Evolutionary conservation across 2,888 invertebrate species (phyloP).

Genomic region (Chorisops tibialis): DNA sequence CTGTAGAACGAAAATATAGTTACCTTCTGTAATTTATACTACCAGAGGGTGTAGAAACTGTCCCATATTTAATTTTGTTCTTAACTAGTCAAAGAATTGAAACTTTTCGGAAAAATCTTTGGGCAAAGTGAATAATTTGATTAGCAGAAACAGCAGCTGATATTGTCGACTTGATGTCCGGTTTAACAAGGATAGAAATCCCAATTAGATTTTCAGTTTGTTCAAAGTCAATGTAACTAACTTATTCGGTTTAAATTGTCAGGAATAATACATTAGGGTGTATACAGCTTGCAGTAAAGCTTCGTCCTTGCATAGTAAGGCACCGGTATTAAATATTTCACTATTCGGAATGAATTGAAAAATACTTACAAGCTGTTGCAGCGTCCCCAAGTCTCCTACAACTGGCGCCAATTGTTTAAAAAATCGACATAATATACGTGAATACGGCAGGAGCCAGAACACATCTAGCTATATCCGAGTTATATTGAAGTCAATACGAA

Average conservation of each 20-base stretch:
- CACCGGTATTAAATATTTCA: not conserved
- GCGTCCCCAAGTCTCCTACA: slow-evolving; percentile 38
- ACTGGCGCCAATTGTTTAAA: slow-evolving; percentile 49
- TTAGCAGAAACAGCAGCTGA: slow-evolving; percentile 68
- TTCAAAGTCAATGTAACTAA: not conserved
- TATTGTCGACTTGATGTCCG: slow-evolving; percentile 62
- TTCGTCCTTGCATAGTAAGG: slow-evolving; percentile 48
- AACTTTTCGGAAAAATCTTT: slow-evolving; percentile 56
- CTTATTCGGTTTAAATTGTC: slow-evolving; percentile 52
- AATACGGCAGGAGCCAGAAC: slow-evolving; percentile 66
- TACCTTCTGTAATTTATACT: too few species aligned
- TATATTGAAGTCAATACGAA: slow-evolving; percentile 51
- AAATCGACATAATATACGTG: slow-evolving; percentile 56
- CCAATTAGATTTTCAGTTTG: not conserved
- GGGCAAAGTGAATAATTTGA: slow-evolving; percentile 70
- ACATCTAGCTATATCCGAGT: slow-evolving; percentile 53
- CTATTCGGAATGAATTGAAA: slow-evolving; percentile 56
- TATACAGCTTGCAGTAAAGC: slow-evolving; percentile 54
- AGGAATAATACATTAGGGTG: slow-evolving; percentile 64
- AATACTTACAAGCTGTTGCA: slow-evolving; percentile 37
- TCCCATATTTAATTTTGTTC: slow-evolving; percentile 58
- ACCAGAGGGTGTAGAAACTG: slow-evolving; percentile 57
- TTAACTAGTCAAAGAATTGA: slow-evolving; percentile 57
- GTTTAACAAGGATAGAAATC: slow-evolving; percentile 45
- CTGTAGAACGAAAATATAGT: slow-evolving; percentile 61